phyloP scores from a whole-genome alignment of 2,113 vertebrate genomes.

The Haplochromis vanheusdeni region DNA sequence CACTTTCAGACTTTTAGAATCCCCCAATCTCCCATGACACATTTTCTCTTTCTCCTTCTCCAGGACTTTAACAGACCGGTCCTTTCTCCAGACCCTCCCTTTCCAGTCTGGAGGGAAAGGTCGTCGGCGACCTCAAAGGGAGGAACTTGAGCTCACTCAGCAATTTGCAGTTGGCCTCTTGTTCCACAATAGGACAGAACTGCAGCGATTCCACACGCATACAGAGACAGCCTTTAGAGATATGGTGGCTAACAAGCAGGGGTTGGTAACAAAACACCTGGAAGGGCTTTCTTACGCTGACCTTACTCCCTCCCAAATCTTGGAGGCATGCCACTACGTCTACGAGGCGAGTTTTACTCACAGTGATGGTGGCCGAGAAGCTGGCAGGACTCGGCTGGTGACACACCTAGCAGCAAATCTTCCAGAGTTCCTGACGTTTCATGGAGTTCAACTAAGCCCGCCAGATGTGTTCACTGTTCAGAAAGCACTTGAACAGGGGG shows the following conservation, averaged over 20 bases:
- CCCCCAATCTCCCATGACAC: not conserved
- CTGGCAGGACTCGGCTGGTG: conserved; percentile 19
- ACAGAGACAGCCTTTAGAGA: not conserved
- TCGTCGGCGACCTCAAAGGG: conserved; percentile 75
- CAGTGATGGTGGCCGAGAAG: conserved; percentile 1
- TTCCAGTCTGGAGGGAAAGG: conserved; percentile 58
- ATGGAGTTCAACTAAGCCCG: conserved; percentile 70
- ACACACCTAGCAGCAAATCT: conserved; percentile 69
- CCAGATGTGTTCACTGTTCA: conserved; percentile 73
- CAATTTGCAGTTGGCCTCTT: conserved; percentile 77
- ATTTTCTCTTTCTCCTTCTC: conserved; percentile 47
- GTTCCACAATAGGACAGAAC: conserved; percentile 59
- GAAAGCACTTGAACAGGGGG: conserved; percentile 63
- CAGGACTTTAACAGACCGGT: conserved; percentile 71
- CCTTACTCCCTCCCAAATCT: conserved; percentile 69
- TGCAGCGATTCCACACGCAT: conserved; percentile 32
- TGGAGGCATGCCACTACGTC: conserved; percentile 81
- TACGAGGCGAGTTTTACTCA: conserved; percentile 64
- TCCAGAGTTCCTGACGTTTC: conserved; percentile 73
- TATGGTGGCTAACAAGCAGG: conserved; percentile 55
- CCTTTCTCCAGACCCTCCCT: conserved; percentile 66
- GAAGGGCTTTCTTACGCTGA: conserved; percentile 57
- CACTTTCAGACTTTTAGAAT: not conserved
- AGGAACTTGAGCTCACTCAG: conserved; percentile 78
- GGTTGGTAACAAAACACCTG: conserved; percentile 67